Evolutionary conservation across 1,140 invertebrate species (phyloP).

Genomic region (Drosophila bifasciata): DNA sequence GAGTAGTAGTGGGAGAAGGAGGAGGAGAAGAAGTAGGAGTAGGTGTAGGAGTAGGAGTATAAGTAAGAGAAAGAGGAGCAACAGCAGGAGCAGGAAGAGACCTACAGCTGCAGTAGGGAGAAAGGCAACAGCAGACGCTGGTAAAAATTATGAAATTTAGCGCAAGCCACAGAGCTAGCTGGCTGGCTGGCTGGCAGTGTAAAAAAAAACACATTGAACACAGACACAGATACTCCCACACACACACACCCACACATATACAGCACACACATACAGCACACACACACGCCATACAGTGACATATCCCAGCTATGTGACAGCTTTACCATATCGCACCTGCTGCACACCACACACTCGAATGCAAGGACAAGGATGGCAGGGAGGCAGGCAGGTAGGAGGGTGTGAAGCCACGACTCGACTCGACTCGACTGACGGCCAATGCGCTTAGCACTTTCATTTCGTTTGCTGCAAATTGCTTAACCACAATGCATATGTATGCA

Average conservation of each 20-base stretch:
- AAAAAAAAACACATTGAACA: conserved; percentile 43
- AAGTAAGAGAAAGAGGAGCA: too few relatives aligned
- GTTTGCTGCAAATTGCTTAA: conserved; percentile 79
- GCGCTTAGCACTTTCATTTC: conserved; percentile 79
- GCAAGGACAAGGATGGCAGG: not conserved
- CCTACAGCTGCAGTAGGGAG: conserved; percentile 9
- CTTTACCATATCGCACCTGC: conserved; percentile 74
- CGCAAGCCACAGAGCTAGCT: conserved; percentile 61
- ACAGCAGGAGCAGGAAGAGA: not conserved
- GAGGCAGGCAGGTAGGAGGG: not conserved
- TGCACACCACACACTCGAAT: conserved; percentile 44
- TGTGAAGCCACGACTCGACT: not conserved
- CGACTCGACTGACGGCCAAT: conserved; percentile 60
- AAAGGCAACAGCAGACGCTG: conserved; percentile 37
- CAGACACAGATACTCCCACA: conserved; percentile 11
- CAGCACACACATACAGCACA: too few relatives aligned
- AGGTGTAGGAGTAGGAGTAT: too few relatives aligned
- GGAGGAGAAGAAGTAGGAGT: too few relatives aligned
- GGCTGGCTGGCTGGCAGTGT: conserved; percentile 6
- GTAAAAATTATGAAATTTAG: conserved; percentile 80
- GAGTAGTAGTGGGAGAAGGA: too few relatives aligned
- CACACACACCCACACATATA: too few relatives aligned
- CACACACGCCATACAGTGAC: too few relatives aligned
- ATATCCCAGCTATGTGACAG: conserved; percentile 53
- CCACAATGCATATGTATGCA: conserved; percentile 73